Evolutionary conservation across 2,888 invertebrate species (phyloP).

Genomic region (Mechanitis messenoides): DNA sequence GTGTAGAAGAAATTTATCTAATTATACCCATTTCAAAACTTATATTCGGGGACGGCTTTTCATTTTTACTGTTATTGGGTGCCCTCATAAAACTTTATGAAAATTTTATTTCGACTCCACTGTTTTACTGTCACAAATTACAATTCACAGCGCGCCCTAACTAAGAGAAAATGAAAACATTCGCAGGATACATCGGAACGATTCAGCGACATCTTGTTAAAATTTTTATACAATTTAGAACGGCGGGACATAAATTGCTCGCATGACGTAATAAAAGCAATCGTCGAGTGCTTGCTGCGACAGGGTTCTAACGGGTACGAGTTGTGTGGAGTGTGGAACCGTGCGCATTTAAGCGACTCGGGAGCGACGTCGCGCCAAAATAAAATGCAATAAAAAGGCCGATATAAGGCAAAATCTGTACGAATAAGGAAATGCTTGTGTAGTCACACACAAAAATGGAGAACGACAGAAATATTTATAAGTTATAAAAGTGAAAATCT

Average conservation of each 20-base stretch:
- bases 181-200: background rate
- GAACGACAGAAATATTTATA: background rate
- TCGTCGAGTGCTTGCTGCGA: slow-evolving; percentile 33
- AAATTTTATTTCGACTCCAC: slow-evolving; percentile 41
- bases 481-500: background rate
- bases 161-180: slow-evolving; percentile 21
- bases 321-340: slow-evolving; percentile 31
- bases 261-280: slow-evolving; percentile 37
- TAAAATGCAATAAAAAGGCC: slow-evolving; percentile 51
- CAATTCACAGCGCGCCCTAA: slow-evolving; percentile 26
- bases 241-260: slow-evolving; percentile 36
- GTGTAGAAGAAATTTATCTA: background rate
- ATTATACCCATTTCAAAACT: slow-evolving; percentile 1
- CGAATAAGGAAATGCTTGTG: slow-evolving; percentile 36
- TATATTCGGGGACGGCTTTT: slow-evolving; percentile 12
- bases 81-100: slow-evolving; percentile 41
- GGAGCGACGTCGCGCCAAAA: slow-evolving; percentile 40
- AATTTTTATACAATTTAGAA: slow-evolving; percentile 34
- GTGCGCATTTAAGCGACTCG: slow-evolving; percentile 29
- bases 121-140: slow-evolving; percentile 35
- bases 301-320: slow-evolving; percentile 33
- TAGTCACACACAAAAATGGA: slow-evolving; percentile 25
- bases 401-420: slow-evolving; percentile 42
- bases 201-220: slow-evolving; percentile 29
- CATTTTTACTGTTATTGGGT: slow-evolving; percentile 25